Conservation (phyloP, 2,797 vertebrate genomes). For the Kryptopterus vitreolus region DNA sequence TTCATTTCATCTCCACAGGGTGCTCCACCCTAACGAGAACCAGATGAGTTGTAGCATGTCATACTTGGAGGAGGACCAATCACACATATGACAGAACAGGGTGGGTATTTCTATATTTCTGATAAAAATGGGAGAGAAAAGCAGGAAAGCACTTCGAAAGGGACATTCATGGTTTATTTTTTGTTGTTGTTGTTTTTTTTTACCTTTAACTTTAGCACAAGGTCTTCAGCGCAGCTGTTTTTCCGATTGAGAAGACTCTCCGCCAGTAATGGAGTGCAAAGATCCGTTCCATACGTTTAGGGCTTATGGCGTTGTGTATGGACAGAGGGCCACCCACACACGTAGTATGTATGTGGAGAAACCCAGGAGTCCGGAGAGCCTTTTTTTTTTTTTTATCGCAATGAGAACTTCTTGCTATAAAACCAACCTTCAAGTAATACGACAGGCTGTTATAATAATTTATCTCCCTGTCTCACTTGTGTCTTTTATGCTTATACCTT, state of each 20-base stretch:
- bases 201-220: slow-evolving; percentile 73
- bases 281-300: slow-evolving; percentile 66
- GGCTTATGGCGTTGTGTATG: slow-evolving; percentile 69
- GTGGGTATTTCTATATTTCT: slow-evolving; percentile 84
- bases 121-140: slow-evolving; percentile 82
- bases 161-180: slow-evolving; percentile 68
- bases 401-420: background rate
- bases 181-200: background rate
- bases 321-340: slow-evolving; percentile 65
- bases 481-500: background rate
- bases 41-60: slow-evolving; percentile 87
- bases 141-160: slow-evolving; percentile 84
- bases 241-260: slow-evolving; percentile 72
- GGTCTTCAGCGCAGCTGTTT: slow-evolving; percentile 80
- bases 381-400: slow-evolving; percentile 43
- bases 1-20: slow-evolving; percentile 80
- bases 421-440: background rate
- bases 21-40: slow-evolving; percentile 86
- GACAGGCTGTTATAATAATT: background rate
- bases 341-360: slow-evolving; percentile 17
- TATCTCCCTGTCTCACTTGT: background rate
- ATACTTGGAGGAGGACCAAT: slow-evolving; percentile 90
- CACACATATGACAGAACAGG: slow-evolving; percentile 85
- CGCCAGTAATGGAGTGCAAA: slow-evolving; percentile 73
- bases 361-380: slow-evolving; percentile 15